Conservation (phyloP, 2,113 vertebrate genomes). For the Chaetorhynchus papuensis region DNA sequence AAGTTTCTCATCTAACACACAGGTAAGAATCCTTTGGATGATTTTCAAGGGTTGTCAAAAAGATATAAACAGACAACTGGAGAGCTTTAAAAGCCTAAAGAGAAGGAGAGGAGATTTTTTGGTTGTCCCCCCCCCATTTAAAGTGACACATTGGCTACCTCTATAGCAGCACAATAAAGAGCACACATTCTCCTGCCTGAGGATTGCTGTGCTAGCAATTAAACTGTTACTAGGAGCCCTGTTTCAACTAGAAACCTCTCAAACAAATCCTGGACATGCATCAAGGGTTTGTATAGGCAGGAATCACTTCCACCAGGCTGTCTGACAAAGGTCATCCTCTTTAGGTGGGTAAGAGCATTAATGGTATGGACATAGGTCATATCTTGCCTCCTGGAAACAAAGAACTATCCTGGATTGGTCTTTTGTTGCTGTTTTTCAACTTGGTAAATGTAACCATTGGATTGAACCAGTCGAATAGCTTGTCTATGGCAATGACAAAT, state of each 20-base stretch:
- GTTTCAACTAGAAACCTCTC: not conserved
- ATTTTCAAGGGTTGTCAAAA: not conserved
- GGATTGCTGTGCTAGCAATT: not conserved
- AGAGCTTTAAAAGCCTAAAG: not conserved
- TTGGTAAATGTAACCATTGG: not conserved
- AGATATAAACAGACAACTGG: not conserved
- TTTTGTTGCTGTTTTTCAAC: not conserved
- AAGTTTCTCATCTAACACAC: not conserved
- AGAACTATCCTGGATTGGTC: accelerated
- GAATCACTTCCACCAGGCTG: not conserved
- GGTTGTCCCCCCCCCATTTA: not conserved
- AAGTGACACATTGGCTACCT: not conserved
- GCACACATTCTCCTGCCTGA: not conserved
- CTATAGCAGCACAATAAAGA: not conserved
- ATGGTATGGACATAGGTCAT: not conserved
- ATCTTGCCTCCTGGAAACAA: not conserved
- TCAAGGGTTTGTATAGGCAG: not conserved
- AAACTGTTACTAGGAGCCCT: not conserved
- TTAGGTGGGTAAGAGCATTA: not conserved
- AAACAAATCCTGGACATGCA: not conserved
- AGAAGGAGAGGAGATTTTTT: not conserved
- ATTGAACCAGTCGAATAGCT: not conserved
- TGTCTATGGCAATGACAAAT: not conserved
- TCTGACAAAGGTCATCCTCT: not conserved
- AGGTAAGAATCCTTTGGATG: not conserved